Conservation (phyloP, 2,888 invertebrate genomes). For the Eupithecia tripunctaria region DNA sequence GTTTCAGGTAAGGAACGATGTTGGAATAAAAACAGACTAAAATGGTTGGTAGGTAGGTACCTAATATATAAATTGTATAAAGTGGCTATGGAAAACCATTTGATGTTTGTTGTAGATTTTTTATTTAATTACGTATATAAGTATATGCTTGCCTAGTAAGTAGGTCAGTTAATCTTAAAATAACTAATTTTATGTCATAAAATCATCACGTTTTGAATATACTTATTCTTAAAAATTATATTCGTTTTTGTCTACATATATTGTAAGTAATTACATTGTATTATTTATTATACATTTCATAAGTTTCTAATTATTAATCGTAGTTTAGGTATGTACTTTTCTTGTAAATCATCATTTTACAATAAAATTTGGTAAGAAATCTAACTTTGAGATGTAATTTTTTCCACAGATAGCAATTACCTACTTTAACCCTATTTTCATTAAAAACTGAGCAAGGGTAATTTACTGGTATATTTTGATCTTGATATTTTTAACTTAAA, state of each 20-base stretch:
- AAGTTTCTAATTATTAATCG: not conserved
- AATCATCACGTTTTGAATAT: not conserved
- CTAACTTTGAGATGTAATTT: not conserved
- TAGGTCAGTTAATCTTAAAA: not conserved
- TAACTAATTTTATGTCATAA: not conserved
- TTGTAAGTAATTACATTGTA: not conserved
- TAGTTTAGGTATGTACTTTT: not conserved
- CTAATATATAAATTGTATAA: too few relatives aligned
- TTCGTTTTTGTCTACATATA: not conserved
- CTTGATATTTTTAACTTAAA: not conserved
- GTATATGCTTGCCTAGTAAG: not conserved
- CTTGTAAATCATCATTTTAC: slow-evolving; percentile 21
- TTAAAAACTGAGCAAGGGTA: slow-evolving; percentile 17
- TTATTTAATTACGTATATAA: not conserved
- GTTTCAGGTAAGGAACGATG: not conserved
- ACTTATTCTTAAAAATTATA: not conserved
- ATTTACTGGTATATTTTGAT: not conserved
- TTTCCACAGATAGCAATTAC: not conserved
- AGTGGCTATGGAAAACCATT: not conserved
- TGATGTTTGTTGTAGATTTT: not conserved
- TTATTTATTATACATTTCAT: not conserved
- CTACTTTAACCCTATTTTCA: not conserved
- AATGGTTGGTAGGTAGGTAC: too few relatives aligned
- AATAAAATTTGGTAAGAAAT: not conserved
- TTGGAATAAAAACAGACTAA: not conserved